Evolutionary conservation across 2,113 vertebrate species (phyloP), one percentile per base, ranked within the genome.

Genomic region (Lethenteron camtschaticum): DNA sequence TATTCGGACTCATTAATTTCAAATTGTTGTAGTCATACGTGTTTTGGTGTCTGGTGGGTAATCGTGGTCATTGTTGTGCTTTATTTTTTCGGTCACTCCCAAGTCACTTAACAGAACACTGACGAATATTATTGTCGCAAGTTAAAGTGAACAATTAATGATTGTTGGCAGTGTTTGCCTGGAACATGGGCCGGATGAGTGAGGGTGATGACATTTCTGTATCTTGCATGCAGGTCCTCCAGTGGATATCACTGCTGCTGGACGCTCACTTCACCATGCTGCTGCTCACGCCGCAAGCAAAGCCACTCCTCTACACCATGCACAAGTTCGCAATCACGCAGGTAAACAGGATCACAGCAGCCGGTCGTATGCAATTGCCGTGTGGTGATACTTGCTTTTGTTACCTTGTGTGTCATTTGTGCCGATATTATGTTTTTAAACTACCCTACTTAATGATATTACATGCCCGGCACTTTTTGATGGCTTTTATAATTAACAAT

Each of bases 211-310:
- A 24, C 63, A n/a, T 16, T 16, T 11, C 9, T 10, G n/a, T 66
- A 5, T 10, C 2, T 20, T 16, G 59, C 12, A 71, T 76, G 56
- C 76, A 99, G 94, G 78, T 97, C 70, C 81, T 95, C 83, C 90
- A 99, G 72, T 99, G 94, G 94, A 83, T 96, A 68, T 89, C 87
- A 74, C 77, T 97, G 14, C 58, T 96, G 56, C 79, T 99, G 59
- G 92, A 99, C 72, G 87, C 90, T 68, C 88, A 99, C 58, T 97
- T 97, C 78, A 87, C 88, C 1, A 83, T 92, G 57, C 77, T 99
- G 71, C 85, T 90, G 69, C 85, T 99, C 86, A 80, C 86, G 68
- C 86, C 87, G 73, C 87, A 95, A 76, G 86, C 85, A 60, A 90
- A 82, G 75, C 77, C 73, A 2, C 74, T 96, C 59, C 79, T 99